phyloP scores from a whole-genome alignment of 2,797 vertebrate species.

The Syngnathus acus region DNA sequence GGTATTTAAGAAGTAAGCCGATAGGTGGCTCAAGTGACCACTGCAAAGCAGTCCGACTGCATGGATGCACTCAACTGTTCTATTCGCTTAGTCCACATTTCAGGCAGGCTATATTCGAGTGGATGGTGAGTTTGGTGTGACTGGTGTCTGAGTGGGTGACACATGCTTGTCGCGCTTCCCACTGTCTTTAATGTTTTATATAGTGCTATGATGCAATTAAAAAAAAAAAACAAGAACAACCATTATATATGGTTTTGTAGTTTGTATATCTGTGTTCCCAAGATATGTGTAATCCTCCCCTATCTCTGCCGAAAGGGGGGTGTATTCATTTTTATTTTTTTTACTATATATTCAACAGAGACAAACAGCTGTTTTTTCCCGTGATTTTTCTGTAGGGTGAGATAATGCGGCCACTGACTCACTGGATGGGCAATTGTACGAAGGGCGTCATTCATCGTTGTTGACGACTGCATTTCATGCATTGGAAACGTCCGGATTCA shows the following conservation, averaged over 20 bases:
- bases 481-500: neutral
- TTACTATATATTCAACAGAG: neutral
- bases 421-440: neutral
- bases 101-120: neutral
- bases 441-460: neutral
- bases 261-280: slow-evolving; percentile 16
- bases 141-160: slow-evolving; percentile 48
- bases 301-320: slow-evolving; percentile 5
- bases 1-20: slow-evolving; percentile 19
- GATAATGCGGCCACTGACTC: neutral
- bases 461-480: neutral
- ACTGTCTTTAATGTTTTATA: slow-evolving; percentile 74
- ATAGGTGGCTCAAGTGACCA: slow-evolving; percentile 32
- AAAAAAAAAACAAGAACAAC: no score
- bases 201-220: slow-evolving; percentile 50
- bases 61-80: neutral
- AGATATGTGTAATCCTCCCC: neutral
- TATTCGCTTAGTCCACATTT: neutral
- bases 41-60: slow-evolving; percentile 2
- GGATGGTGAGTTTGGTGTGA: slow-evolving; percentile 30
- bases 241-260: slow-evolving; percentile 26
- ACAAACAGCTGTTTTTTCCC: neutral
- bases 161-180: slow-evolving; percentile 52
- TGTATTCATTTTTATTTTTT: neutral
- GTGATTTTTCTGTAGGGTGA: neutral